These are phyloP conservation scores for Sphecodes monilicornis DNA, from an alignment of 2,888 invertebrate genomes.

Conservation along the genomic window DNA sequence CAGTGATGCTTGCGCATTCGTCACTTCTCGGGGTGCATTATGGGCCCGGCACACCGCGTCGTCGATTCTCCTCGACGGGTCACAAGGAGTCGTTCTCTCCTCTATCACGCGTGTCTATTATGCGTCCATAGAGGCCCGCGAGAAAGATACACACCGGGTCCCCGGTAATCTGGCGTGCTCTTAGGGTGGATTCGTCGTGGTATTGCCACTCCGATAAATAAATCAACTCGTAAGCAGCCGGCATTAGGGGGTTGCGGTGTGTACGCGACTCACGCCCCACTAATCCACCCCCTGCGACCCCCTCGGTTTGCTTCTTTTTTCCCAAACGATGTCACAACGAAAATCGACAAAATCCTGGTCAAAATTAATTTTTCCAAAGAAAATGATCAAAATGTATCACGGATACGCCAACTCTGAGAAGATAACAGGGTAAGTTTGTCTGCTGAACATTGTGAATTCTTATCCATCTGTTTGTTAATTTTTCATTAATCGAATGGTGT, in stretches of 20 bases:
- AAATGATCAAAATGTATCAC: neutral
- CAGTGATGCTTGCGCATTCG: slow-evolving; percentile 30
- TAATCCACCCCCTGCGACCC: slow-evolving; percentile 4
- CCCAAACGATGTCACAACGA: neutral
- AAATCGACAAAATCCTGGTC: neutral
- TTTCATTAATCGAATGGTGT: neutral
- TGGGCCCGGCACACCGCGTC: neutral
- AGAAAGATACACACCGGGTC: slow-evolving; percentile 73
- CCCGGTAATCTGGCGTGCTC: slow-evolving; percentile 73
- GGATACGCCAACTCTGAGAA: neutral
- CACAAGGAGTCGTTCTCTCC: slow-evolving; percentile 56
- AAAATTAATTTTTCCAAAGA: neutral
- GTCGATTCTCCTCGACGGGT: slow-evolving; percentile 28
- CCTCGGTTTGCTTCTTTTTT: neutral
- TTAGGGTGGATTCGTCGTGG: slow-evolving; percentile 82
- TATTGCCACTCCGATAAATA: slow-evolving; percentile 82
- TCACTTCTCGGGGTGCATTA: slow-evolving; percentile 36
- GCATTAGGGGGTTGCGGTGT: slow-evolving; percentile 79
- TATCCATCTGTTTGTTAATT: neutral
- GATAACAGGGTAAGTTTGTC: too few relatives aligned
- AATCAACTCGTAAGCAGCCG: slow-evolving; percentile 83
- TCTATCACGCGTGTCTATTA: slow-evolving; percentile 73
- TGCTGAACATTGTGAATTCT: neutral
- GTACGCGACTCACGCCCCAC: slow-evolving; percentile 71
- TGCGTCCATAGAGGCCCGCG: slow-evolving; percentile 72